Base-by-base conservation (phyloP, 2,888 invertebrate genomes). In the Corbicula japonica region DNA sequence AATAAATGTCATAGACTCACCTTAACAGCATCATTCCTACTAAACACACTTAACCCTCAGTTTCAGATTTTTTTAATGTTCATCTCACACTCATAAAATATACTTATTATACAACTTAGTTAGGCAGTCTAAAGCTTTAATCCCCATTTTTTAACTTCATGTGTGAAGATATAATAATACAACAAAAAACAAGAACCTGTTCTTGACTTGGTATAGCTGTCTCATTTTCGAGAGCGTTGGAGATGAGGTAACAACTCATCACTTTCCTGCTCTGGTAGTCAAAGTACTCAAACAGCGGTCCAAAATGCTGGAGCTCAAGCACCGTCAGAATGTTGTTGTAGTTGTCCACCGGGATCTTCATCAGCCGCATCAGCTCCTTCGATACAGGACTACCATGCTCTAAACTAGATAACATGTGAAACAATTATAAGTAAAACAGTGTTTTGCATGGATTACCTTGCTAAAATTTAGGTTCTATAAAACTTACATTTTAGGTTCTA, bases 311-410 rank as follows among this genome's bases (percentile, higher is more conserved):
- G 83, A 99, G 94, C 90, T 97, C 96, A 72, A 98, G 95, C 21
- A 99, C 95, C 0, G 96, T 97, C 56, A 99, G 94, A 18, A 98
- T 95, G 93, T 98, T 97, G 93, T 97, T 97, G 94, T 99, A 99
- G 91, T 97, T 97, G 92, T 99, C 98, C 1, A 99, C 96, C 0
- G 99, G 99, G 56, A 99, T 97, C 93, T 98, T 97, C 91, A 99
- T 95, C 76, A 99, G 95, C 91, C 98, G 96, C 91, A 97, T 97
- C 80, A 99, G 94, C 93, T 99, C 99, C 89, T 97, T 97, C 86
- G 98, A 98, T 0, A 99, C 97, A 8, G 91, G 85, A 71, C 91
- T 92, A 15, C 90, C 90, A 81, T 92, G 90, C 73, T 93, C 92
- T 38, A 93, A 81, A 78, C 93, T 93, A 89, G 4, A 83, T n/a